phyloP scores from a whole-genome alignment of 1,140 invertebrate genomes.

The Hermatobates lingyangjiaoensis region DNA sequence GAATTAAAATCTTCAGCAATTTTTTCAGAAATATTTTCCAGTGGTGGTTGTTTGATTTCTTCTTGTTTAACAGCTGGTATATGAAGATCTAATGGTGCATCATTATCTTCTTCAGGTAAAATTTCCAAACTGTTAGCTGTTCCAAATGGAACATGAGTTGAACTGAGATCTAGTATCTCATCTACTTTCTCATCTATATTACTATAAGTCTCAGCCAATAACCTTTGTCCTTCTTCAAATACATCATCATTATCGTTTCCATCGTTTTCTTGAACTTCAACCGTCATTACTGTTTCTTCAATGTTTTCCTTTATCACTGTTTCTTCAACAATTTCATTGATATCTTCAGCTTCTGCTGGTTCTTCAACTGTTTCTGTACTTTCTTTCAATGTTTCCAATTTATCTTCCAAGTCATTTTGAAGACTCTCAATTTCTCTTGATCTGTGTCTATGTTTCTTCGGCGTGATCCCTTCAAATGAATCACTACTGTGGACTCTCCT shows the following conservation, averaged over 20 bases:
- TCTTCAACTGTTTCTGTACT: constrained; percentile 22
- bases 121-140: too few relatives aligned
- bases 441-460: constrained; percentile 7
- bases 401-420: constrained; percentile 9
- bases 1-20: constrained; percentile 5
- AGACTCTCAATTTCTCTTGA: constrained; percentile 7
- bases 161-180: constrained; percentile 11
- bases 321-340: constrained; percentile 1
- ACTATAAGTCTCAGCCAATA: neutral
- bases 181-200: constrained; percentile 6
- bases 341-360: constrained; percentile 17
- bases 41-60: constrained; percentile 18
- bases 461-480: neutral
- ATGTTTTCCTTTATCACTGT: neutral
- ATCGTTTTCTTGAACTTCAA: constrained; percentile 16
- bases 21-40: constrained; percentile 2
- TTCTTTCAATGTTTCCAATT: neutral
- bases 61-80: constrained; percentile 19
- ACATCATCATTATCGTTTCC: constrained; percentile 12
- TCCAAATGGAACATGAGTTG: too few relatives aligned
- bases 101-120: constrained; percentile 14
- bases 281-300: neutral
- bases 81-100: constrained; percentile 11
- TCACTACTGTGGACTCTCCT: constrained; percentile 15
- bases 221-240: neutral